These are phyloP conservation scores for Calycopis cecrops DNA, from an alignment of 1,140 invertebrate species.

Conservation along the genomic window DNA sequence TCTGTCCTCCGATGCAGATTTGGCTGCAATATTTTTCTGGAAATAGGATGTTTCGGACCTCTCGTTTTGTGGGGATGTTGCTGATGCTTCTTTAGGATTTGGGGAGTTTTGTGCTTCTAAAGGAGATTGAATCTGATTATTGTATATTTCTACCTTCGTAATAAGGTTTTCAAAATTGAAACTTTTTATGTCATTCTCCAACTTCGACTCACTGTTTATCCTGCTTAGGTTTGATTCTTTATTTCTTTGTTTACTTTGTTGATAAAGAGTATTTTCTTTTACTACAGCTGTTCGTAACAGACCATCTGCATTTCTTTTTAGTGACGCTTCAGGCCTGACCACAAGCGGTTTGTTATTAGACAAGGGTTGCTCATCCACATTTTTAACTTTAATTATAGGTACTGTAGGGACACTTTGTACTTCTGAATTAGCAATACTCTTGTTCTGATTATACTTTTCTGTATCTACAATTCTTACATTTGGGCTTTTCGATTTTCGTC, in stretches of 20 bases:
- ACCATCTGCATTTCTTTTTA: conserved; percentile 54
- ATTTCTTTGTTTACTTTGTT: conserved; percentile 36
- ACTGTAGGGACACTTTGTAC: conserved; percentile 33
- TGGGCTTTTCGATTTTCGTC: conserved; percentile 39
- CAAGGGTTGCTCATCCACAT: conserved; percentile 49
- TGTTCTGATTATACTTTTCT: conserved; percentile 40
- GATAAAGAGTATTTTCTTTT: conserved; percentile 51
- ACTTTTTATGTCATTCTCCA: conserved; percentile 64
- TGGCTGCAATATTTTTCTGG: conserved; percentile 52
- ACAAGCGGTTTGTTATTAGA: conserved; percentile 27
- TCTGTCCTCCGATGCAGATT: conserved; percentile 45
- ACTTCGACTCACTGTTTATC: conserved; percentile 40
- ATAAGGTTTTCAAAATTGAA: conserved; percentile 77
- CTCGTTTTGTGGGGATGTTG: conserved; percentile 42
- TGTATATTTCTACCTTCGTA: conserved; percentile 71
- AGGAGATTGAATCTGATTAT: conserved; percentile 66
- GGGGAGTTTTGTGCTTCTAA: conserved; percentile 57
- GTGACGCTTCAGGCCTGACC: conserved; percentile 30
- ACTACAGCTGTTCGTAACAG: conserved; percentile 38
- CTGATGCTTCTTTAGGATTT: conserved; percentile 39
- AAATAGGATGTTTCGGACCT: conserved; percentile 71
- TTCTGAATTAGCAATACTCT: conserved; percentile 32
- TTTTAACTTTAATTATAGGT: conserved; percentile 62
- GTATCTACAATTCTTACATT: conserved; percentile 34
- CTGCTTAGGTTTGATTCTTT: conserved; percentile 35